phyloP scores from a whole-genome alignment of 2,797 vertebrate genomes.

The Sebastes taczanowskii region DNA sequence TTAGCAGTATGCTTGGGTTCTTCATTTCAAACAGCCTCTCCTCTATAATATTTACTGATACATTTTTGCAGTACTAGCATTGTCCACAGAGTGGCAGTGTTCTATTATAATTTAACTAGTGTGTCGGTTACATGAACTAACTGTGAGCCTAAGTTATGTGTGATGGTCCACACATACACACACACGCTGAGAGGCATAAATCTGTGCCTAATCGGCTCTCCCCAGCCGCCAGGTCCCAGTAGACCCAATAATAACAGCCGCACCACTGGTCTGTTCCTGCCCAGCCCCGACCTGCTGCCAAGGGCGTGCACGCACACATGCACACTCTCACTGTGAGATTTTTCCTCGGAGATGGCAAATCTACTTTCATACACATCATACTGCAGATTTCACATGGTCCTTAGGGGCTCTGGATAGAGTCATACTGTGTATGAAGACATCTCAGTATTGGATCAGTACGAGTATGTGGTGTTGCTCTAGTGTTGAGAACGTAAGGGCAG shows the following conservation, averaged over 20 bases:
- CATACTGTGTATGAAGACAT: conserved; percentile 34
- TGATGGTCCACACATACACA: conserved; percentile 39
- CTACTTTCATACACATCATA: conserved; percentile 50
- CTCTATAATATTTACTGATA: background rate
- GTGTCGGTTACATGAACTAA: background rate
- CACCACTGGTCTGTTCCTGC: conserved; percentile 76
- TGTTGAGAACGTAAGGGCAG: conserved; percentile 21
- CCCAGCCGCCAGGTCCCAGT: conserved; percentile 72
- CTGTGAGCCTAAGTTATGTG: conserved; percentile 27
- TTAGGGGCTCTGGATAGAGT: conserved; percentile 8
- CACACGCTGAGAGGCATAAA: conserved; percentile 72
- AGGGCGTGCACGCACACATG: conserved; percentile 37
- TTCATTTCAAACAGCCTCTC: background rate
- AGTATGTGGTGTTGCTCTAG: conserved; percentile 3
- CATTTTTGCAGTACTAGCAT: conserved; percentile 36
- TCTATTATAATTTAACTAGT: conserved; percentile 37
- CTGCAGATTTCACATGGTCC: conserved; percentile 40
- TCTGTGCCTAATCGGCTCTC: conserved; percentile 81
- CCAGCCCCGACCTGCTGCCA: conserved; percentile 71
- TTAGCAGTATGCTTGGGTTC: background rate
- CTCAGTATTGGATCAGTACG: conserved; percentile 26
- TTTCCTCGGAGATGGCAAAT: conserved; percentile 53
- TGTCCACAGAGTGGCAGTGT: conserved; percentile 67
- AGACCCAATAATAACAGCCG: conserved; percentile 77
- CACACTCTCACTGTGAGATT: conserved; percentile 33